Evolutionary conservation across 1,140 invertebrate species (phyloP), one percentile per base, ranked within the genome.

Genomic region (Lepidurus packardi): DNA sequence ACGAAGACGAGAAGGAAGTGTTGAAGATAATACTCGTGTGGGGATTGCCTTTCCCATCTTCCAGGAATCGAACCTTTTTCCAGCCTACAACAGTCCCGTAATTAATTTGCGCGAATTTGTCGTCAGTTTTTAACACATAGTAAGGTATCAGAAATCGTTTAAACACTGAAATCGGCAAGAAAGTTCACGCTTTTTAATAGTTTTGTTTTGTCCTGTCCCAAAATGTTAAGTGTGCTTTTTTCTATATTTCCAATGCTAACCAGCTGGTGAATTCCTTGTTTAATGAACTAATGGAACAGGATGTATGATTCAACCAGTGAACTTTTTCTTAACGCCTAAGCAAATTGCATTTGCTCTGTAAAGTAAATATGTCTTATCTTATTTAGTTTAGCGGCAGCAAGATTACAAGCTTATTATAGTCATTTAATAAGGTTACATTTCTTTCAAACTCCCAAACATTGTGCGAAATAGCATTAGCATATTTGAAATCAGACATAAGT

Each of bases 21-120:
- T 47, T 44, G 73, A 73, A 43, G 16, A 78, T 75, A 11, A 78
- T 74, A 41, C 78, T 78, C 41, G 78, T 78, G 42, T 78, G 73
- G 42, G 75, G 53, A 74, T 78, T 78, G 4, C 78, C 78, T 5
- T 73, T 74, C 13, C 73, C 78, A 13, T 78, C 78, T 78, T 78
- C 78, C n/a, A 78, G 43, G 73, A 78, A 78, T 7, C 78, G 78
- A 9, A 78, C 78, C 45, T 78, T 78, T 74, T 78, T 78, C 73
- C 21, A 47, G 10, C 75, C 75, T 77, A 42, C 16, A 16, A 75
- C 9, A 42, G 34, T 34, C 34, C 34, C 34, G 34, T 34, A 34
- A 34, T 34, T 34, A 34, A 34, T 34, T 34, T 34, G 34, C 34
- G 34, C 34, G 4, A 34, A 3, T 34, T 34, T 34, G 3, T 34